Conservation (phyloP, 2,888 invertebrate species). For the Thyatira batis region DNA sequence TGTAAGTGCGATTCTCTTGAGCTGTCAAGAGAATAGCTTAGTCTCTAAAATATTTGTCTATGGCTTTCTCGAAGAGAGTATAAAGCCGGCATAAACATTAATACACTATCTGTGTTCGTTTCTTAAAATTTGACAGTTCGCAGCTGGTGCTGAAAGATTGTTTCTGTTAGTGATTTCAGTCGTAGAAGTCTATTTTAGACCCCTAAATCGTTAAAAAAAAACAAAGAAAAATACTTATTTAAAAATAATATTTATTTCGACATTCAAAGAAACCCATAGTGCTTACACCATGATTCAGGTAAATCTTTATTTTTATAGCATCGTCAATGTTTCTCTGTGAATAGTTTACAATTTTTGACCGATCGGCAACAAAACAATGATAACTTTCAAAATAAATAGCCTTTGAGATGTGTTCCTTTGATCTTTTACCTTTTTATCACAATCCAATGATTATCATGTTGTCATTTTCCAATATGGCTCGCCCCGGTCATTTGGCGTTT, state of each 20-base stretch:
- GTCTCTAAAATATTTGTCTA: too few species aligned
- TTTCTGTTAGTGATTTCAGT: conserved; percentile 60
- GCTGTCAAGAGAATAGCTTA: too few species aligned
- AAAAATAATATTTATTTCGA: conserved; percentile 1
- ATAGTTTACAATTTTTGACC: conserved; percentile 27
- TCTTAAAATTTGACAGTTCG: conserved; percentile 64
- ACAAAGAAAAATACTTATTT: conserved; percentile 2
- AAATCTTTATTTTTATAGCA: conserved; percentile 31
- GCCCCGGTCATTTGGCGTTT: conserved; percentile 43
- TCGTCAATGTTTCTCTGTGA: conserved; percentile 16
- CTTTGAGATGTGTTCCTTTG: conserved; percentile 8
- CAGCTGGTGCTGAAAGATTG: conserved; percentile 71
- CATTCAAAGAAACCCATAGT: conserved; percentile 6
- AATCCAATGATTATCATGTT: conserved; percentile 43
- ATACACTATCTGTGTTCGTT: conserved; percentile 24
- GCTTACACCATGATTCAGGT: conserved; percentile 57
- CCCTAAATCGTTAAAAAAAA: conserved; percentile 20
- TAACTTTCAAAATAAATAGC: conserved; percentile 7
- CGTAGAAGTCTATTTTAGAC: conserved; percentile 34
- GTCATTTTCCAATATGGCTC: conserved; percentile 73
- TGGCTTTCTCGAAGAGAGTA: too few species aligned
- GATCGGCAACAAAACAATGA: conserved; percentile 14
- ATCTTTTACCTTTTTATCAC: conserved; percentile 18
- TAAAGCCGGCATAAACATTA: conserved; percentile 5
- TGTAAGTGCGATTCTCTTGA: too few species aligned